Evolutionary conservation across 2,797 vertebrate genomes (phyloP).

Genomic region (Meriones psammophilus): DNA sequence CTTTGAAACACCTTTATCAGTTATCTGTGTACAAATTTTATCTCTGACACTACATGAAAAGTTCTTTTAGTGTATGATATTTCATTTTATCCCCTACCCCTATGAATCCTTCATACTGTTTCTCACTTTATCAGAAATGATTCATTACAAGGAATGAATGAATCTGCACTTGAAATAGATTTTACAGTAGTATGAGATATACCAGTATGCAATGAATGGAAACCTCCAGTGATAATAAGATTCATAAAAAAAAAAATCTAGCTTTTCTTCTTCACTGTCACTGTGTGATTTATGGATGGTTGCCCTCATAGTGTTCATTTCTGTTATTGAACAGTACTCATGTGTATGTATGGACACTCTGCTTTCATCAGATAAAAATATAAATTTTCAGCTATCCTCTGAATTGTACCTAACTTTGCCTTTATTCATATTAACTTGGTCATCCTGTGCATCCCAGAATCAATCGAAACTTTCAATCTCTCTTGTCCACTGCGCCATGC

Average conservation of each 20-base stretch:
- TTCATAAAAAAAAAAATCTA: conserved; percentile 10
- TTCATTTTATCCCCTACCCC: conserved; percentile 57
- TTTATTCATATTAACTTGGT: background rate
- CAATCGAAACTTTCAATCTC: background rate
- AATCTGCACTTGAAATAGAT: conserved; percentile 33
- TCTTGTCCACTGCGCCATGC: background rate
- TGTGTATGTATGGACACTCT: background rate
- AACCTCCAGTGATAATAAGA: background rate
- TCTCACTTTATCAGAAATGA: conserved; percentile 20
- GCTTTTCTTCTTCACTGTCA: background rate
- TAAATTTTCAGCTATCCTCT: background rate
- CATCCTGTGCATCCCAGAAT: background rate
- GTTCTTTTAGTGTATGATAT: conserved; percentile 26
- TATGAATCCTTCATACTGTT: background rate
- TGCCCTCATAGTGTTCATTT: background rate
- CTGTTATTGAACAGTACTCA: background rate
- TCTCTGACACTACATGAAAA: conserved; percentile 50
- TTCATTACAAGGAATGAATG: conserved; percentile 20
- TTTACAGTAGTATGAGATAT: background rate
- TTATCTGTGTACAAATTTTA: conserved; percentile 44
- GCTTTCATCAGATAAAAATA: background rate
- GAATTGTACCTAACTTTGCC: background rate
- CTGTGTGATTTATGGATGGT: background rate
- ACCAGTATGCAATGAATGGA: background rate
- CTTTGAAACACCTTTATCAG: conserved; percentile 47